phyloP scores from a whole-genome alignment of 1,140 invertebrate species.

The Nasonia vitripennis region DNA sequence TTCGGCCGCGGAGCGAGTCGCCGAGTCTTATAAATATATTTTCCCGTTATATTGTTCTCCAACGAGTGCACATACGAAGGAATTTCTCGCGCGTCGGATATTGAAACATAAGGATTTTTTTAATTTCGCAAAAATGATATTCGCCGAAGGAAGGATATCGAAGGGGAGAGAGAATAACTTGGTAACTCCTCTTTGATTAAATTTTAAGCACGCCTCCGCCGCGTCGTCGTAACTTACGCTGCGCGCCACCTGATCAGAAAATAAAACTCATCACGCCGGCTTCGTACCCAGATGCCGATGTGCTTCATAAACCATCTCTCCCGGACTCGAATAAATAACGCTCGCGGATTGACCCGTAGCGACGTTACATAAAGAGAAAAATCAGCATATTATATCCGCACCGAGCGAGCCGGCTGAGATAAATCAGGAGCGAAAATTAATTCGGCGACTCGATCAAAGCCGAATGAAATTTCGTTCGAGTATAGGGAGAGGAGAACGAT shows the following conservation, averaged over 20 bases:
- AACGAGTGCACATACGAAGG: too few species aligned
- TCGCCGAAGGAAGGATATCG: neutral
- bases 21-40: neutral
- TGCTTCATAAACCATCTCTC: neutral
- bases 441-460: constrained; percentile 13
- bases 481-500: neutral
- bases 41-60: neutral
- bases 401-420: neutral
- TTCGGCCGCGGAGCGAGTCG: neutral
- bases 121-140: neutral
- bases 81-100: too few species aligned
- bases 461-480: neutral
- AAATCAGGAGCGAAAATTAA: constrained; percentile 33
- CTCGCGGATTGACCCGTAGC: neutral
- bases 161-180: neutral
- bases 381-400: neutral
- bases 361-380: neutral
- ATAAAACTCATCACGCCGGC: neutral
- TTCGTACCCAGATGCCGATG: neutral
- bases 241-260: constrained; percentile 15
- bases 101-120: neutral
- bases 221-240: neutral
- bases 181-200: neutral
- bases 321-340: constrained; percentile 5
- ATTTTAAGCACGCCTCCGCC: neutral